Evolutionary conservation across 2,888 invertebrate species (phyloP).

Genomic region (Polydrusus cervinus): DNA sequence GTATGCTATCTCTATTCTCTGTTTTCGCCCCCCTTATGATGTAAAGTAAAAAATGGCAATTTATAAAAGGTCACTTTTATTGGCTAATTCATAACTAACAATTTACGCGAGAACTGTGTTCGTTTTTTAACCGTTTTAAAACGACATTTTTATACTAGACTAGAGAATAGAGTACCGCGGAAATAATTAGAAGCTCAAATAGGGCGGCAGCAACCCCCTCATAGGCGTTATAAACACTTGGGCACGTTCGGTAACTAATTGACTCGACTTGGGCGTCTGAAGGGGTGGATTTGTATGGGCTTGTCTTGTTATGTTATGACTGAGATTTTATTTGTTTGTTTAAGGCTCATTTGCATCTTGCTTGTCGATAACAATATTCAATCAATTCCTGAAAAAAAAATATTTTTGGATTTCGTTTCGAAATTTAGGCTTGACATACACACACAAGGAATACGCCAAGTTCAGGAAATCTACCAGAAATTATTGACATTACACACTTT

Average conservation of each 20-base stretch:
- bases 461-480: too few species aligned
- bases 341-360: constrained; percentile 6
- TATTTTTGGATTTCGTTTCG: too few species aligned
- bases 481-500: too few species aligned
- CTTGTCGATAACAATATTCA: background rate
- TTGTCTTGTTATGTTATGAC: constrained; percentile 17
- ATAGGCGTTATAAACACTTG: constrained; percentile 62
- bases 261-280: constrained; percentile 51
- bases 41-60: too few species aligned
- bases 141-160: background rate
- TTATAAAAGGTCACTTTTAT: too few species aligned
- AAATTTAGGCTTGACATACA: too few species aligned
- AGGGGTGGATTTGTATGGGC: constrained; percentile 3
- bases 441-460: too few species aligned
- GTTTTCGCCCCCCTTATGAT: too few species aligned
- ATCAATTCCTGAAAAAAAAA: background rate
- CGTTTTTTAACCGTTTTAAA: too few species aligned
- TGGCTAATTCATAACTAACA: background rate
- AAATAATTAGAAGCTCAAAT: constrained; percentile 47
- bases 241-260: constrained; percentile 65
- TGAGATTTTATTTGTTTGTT: constrained; percentile 19
- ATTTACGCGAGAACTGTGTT: too few species aligned
- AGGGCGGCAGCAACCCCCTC: constrained; percentile 57
- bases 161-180: background rate
- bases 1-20: too few species aligned